These are phyloP conservation scores for Micromys minutus DNA, from an alignment of 2,113 vertebrate genomes.

Conservation along the genomic window DNA sequence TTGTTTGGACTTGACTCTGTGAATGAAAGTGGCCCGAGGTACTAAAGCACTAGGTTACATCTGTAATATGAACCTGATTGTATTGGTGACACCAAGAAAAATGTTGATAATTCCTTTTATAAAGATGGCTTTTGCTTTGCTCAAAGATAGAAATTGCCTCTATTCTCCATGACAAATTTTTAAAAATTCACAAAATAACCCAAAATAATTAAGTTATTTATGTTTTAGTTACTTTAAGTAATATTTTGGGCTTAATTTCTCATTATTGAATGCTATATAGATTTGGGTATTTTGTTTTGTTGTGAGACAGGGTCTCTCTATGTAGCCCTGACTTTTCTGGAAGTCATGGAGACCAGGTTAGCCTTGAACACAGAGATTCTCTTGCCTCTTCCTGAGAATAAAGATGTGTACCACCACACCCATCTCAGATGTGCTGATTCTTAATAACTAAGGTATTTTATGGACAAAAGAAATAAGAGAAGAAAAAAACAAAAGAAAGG, in stretches of 20 bases:
- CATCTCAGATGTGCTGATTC: background rate
- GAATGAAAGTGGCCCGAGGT: conserved; percentile 54
- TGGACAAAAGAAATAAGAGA: conserved; percentile 56
- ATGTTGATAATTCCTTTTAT: conserved; percentile 55
- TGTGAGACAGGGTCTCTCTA: background rate
- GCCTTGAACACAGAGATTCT: background rate
- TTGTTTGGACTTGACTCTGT: conserved; percentile 26
- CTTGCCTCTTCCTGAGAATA: background rate
- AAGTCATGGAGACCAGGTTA: background rate
- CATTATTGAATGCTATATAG: background rate
- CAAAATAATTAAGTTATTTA: conserved; percentile 34
- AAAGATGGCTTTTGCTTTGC: conserved; percentile 2
- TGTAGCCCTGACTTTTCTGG: background rate
- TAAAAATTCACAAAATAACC: conserved; percentile 51
- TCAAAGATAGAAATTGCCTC: background rate
- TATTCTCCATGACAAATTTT: conserved; percentile 59
- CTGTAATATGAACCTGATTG: conserved; percentile 42
- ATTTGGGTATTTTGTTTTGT: background rate
- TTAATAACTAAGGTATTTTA: conserved; percentile 51
- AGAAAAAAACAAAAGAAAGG: background rate
- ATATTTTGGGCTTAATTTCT: conserved; percentile 48
- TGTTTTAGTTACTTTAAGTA: conserved; percentile 27
- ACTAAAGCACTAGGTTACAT: conserved; percentile 48
- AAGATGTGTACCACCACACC: background rate
- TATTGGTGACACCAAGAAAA: conserved; percentile 56